phyloP scores from a whole-genome alignment of 2,888 invertebrate species.

The Xylota segnis region DNA sequence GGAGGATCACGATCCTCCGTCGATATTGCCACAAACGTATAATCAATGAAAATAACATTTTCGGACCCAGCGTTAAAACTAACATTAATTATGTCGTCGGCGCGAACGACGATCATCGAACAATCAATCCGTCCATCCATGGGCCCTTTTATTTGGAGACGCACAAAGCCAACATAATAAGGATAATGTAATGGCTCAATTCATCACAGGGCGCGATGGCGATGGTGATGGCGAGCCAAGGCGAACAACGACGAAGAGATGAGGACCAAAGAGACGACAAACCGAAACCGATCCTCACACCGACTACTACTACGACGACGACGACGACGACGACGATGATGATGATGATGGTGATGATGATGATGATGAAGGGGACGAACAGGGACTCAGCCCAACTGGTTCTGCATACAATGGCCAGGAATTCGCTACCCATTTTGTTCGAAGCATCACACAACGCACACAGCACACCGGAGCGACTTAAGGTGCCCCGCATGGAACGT shows the following conservation, averaged over 20 bases:
- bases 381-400: conserved; percentile 28
- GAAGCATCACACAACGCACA: conserved; percentile 11
- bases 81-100: conserved; percentile 83
- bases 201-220: conserved; percentile 62
- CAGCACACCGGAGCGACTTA: not conserved
- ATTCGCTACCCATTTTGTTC: conserved; percentile 59
- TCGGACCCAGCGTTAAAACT: conserved; percentile 84
- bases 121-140: conserved; percentile 62
- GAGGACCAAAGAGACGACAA: conserved; percentile 36
- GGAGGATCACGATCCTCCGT: conserved; percentile 56
- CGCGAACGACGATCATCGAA: conserved; percentile 51
- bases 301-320: conserved; percentile 53
- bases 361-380: conserved; percentile 63
- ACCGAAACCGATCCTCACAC: conserved; percentile 34
- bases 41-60: conserved; percentile 84
- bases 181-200: conserved; percentile 70
- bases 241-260: conserved; percentile 24
- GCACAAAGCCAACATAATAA: conserved; percentile 68
- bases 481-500: conserved; percentile 77
- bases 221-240: conserved; percentile 29
- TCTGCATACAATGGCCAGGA: conserved; percentile 29
- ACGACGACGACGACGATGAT: conserved; percentile 47
- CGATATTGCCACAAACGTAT: conserved; percentile 78
- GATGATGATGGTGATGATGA: conserved; percentile 45
- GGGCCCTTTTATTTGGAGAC: conserved; percentile 67